Percentiles rank a stretch among this genome's conserved stretches.
These are phyloP conservation scores for Chymomyza costata DNA, from an alignment of 1,140 invertebrate genomes.

Conservation along the genomic window DNA sequence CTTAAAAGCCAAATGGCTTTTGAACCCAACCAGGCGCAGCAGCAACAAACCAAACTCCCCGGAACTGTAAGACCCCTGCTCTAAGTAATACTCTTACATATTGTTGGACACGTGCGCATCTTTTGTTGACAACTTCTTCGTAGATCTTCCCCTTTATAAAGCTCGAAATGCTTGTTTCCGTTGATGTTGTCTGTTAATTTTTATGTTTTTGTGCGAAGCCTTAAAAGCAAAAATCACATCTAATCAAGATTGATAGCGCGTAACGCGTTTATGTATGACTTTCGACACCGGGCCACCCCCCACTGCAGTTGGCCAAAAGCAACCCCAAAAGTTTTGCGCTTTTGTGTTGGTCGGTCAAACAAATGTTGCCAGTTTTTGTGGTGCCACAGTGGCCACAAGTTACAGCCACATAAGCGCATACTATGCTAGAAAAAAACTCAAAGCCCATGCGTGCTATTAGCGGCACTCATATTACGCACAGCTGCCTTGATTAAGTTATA, in stretches of 20 bases:
- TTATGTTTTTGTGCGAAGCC: slow-evolving; percentile 44
- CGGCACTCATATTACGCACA: slow-evolving; percentile 18
- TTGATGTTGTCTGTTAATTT: slow-evolving; percentile 44
- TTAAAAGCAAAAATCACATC: slow-evolving; percentile 60
- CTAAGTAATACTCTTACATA: neutral
- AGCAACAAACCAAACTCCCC: neutral
- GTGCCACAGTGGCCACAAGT: slow-evolving; percentile 39
- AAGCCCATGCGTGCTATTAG: slow-evolving; percentile 65
- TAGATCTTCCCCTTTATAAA: too few relatives aligned
- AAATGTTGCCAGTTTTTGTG: slow-evolving; percentile 28
- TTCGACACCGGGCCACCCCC: slow-evolving; percentile 34
- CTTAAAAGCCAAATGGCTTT: slow-evolving; percentile 26
- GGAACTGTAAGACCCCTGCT: neutral
- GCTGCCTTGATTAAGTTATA: slow-evolving; percentile 70
- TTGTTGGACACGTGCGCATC: slow-evolving; percentile 44
- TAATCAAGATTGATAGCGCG: slow-evolving; percentile 73
- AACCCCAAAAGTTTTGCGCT: slow-evolving; percentile 48
- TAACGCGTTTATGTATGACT: slow-evolving; percentile 66
- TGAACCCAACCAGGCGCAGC: neutral
- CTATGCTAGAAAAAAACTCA: slow-evolving; percentile 18
- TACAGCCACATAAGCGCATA: slow-evolving; percentile 41
- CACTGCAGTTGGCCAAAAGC: neutral
- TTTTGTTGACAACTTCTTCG: slow-evolving; percentile 41
- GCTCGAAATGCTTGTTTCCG: slow-evolving; percentile 7
- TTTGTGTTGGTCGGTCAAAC: slow-evolving; percentile 54